These are phyloP conservation scores for Drosophila dunni DNA, from an alignment of 1,140 invertebrate genomes.

Conservation along the genomic window DNA sequence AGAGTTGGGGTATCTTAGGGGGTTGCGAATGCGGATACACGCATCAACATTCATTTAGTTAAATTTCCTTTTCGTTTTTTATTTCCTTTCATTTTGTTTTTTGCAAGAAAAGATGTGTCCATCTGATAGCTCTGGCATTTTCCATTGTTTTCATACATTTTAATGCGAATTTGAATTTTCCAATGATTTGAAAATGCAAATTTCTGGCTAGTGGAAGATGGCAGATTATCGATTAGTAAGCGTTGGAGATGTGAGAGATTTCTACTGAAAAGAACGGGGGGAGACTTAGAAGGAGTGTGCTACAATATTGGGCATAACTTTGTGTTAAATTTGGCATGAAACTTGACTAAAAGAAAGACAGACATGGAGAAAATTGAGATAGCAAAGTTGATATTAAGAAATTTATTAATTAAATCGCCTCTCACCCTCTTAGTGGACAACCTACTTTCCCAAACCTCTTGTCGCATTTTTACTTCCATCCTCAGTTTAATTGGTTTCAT, in stretches of 20 bases:
- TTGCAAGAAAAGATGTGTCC: constrained; percentile 48
- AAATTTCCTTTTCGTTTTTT: constrained; percentile 6
- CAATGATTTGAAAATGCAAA: constrained; percentile 67
- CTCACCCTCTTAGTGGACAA: too few relatives aligned
- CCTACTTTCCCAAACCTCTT: neutral
- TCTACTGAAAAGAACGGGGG: neutral
- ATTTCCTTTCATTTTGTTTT: constrained; percentile 2
- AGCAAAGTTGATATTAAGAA: too few relatives aligned
- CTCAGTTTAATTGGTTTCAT: neutral
- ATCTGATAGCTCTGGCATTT: constrained; percentile 48
- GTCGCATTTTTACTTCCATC: neutral
- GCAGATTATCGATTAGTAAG: neutral
- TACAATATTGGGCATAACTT: too few relatives aligned
- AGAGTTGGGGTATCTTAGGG: constrained; percentile 5
- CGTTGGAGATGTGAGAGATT: neutral
- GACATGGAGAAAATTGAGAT: too few relatives aligned
- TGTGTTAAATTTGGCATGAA: too few relatives aligned
- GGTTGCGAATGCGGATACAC: constrained; percentile 46
- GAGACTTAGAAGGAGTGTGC: too few relatives aligned
- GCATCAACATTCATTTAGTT: constrained; percentile 53
- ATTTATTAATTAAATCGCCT: too few relatives aligned
- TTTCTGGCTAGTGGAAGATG: constrained; percentile 21
- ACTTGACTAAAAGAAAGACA: too few relatives aligned
- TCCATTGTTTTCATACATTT: constrained; percentile 38
- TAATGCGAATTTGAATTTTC: constrained; percentile 63